Base-by-base conservation (phyloP, 2,797 vertebrate genomes). In the Tolypeutes matacus region DNA sequence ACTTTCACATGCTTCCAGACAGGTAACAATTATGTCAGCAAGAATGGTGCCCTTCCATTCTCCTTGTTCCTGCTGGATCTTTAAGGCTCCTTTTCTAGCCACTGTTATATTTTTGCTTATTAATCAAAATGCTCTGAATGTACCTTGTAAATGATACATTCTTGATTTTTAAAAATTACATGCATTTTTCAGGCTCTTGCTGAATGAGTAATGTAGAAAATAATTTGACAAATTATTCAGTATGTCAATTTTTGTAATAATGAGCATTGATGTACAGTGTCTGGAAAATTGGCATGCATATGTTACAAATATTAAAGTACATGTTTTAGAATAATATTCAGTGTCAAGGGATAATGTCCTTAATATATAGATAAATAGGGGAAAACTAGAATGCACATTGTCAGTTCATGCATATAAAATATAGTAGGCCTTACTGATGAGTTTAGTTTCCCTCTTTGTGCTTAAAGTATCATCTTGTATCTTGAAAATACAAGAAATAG, bases 1-100 rank as follows among this genome's bases (percentile, higher is more conserved):
- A 92, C 58, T 95, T 96, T 82, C 49, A 42, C 14, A 20, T 83
- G 58, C 58, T 93, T 93, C 51, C 69, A 90, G 64, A 86, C 91
- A 94, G 93, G 65, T 91, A 70, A 75, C 86, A 92, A 96, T 95
- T 76, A 94, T 92, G 95, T 97, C 96, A 97, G 96, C 96, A 95
- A 69, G 69, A 97, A 86, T 36, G 13, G 69, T 96, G 95, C 53
- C 95, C 90, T 96, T 95, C 75, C 3, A 5, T 86, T 96, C 77
- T 96, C 94, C 92, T 96, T 96, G 87, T 70, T 92, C 78, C 91
- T 85, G 62, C 64, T 89, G 36, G 18, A 75, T 87, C 31, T 95
- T n/a, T 23, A 85, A 72, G 39, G 75, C 21, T 89, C 65, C 39
- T 83, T 36, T 65, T 78, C 72, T 86, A 76, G 39, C n/a, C 25